A percentile compares a stretch with the other conserved stretches of the same genome.
Conservation (phyloP, 2,888 invertebrate genomes). For the Proisotoma minuta region DNA sequence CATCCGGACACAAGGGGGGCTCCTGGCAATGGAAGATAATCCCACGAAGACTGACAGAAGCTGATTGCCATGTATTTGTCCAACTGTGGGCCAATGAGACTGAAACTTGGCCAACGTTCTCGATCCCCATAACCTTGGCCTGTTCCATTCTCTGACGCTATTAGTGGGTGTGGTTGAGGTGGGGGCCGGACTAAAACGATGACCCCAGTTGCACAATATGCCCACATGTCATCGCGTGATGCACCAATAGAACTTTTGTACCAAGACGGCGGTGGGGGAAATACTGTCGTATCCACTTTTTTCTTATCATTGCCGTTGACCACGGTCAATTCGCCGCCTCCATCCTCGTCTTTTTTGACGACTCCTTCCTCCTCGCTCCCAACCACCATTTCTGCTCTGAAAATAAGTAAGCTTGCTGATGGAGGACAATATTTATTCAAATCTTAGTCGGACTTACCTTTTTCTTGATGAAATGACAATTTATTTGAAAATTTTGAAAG, state of each 20-base stretch:
- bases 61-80: conserved; percentile 31
- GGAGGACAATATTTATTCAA: no score
- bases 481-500: no score
- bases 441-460: no score
- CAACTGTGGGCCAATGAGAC: conserved; percentile 28
- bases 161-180: no score
- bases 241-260: conserved; percentile 32
- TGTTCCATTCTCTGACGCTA: no score
- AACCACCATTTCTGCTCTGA: no score
- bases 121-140: neutral
- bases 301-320: neutral
- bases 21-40: conserved; percentile 26
- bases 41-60: conserved; percentile 31
- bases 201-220: conserved; percentile 29
- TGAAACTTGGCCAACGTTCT: conserved; percentile 35
- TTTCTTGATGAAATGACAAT: no score
- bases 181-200: conserved; percentile 33
- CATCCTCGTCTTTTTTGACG: no score
- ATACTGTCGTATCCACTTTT: no score
- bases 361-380: neutral
- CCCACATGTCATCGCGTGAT: conserved; percentile 40
- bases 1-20: conserved; percentile 41
- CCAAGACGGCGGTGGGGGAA: conserved; percentile 32
- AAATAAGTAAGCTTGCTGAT: no score
- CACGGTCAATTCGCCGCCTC: no score